A percentile compares a stretch with the other conserved stretches of the same genome.
Evolutionary conservation across 2,888 invertebrate species (phyloP).

Genomic region (Eurytoma adleriae): DNA sequence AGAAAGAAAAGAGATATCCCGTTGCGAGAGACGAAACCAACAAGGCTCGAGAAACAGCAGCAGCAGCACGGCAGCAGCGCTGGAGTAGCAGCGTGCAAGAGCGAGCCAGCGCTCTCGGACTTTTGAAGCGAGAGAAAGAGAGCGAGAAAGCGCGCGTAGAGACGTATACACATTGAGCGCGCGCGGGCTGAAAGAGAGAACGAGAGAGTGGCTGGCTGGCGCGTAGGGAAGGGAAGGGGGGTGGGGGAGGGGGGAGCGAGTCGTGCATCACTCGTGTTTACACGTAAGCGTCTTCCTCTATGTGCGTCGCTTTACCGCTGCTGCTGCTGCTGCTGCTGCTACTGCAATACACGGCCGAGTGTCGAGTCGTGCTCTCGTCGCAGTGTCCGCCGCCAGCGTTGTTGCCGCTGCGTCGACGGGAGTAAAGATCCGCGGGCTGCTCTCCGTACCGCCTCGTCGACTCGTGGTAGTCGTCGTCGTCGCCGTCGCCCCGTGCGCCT

Average conservation of each 20-base stretch:
- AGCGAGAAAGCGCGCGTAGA: background rate
- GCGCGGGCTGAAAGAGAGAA: constrained; percentile 11
- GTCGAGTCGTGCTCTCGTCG: background rate
- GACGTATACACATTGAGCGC: background rate
- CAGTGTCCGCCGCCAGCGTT: constrained; percentile 1
- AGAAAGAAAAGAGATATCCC: constrained; percentile 55
- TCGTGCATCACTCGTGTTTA: constrained; percentile 63
- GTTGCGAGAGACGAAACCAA: constrained; percentile 44
- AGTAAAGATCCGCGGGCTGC: constrained; percentile 1
- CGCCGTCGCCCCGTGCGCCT: background rate
- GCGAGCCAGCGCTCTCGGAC: background rate
- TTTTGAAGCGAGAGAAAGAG: background rate
- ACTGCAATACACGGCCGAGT: constrained; percentile 20
- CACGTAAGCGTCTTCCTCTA: constrained; percentile 65
- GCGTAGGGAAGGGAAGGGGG: constrained; percentile 16
- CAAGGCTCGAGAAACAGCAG: constrained; percentile 6
- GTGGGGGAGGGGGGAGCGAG: constrained; percentile 39
- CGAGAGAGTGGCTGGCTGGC: background rate
- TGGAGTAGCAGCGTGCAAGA: constrained; percentile 2
- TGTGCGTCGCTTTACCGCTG: constrained; percentile 56
- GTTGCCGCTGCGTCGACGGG: constrained; percentile 3
- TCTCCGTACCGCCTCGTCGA: constrained; percentile 9
- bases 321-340: constrained; percentile 45
- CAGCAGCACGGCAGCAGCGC: background rate
- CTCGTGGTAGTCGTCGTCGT: constrained; percentile 16